These are phyloP conservation scores for Pachypanchax playfairii DNA, from an alignment of 2,113 vertebrate species.

Conservation along the genomic window DNA sequence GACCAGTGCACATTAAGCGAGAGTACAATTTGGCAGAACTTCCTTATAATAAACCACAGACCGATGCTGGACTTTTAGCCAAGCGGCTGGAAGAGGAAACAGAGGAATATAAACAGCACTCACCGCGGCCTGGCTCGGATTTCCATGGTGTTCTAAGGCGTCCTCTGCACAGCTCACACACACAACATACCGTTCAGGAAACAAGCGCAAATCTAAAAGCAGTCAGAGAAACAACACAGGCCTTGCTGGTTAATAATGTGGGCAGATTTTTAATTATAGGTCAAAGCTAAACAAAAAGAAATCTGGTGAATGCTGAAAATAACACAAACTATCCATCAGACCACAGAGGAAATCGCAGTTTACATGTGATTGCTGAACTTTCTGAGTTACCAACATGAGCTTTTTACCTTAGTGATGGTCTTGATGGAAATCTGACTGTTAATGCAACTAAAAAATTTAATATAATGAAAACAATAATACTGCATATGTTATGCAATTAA, in stretches of 20 bases:
- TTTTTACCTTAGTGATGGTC: conserved; percentile 42
- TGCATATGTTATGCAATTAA: background rate
- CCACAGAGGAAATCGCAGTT: conserved; percentile 53
- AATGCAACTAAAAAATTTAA: too few species aligned
- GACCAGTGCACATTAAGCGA: conserved; percentile 58
- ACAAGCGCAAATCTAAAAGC: conserved; percentile 85
- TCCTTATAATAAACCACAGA: conserved; percentile 69
- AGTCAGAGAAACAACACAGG: conserved; percentile 60
- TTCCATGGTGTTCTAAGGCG: conserved; percentile 69
- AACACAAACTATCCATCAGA: conserved; percentile 53
- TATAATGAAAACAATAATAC: too few species aligned
- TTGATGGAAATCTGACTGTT: conserved; percentile 13
- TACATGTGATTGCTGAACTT: conserved; percentile 50
- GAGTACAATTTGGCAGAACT: conserved; percentile 65
- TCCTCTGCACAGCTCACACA: conserved; percentile 84
- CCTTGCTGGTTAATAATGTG: conserved; percentile 59
- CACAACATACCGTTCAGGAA: conserved; percentile 91
- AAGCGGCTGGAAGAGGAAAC: conserved; percentile 76
- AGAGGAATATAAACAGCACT: conserved; percentile 78
- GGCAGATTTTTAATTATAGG: conserved; percentile 62
- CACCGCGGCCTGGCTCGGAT: conserved; percentile 78
- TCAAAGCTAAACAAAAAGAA: conserved; percentile 51
- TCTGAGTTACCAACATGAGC: conserved; percentile 56
- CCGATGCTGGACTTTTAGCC: conserved; percentile 59
- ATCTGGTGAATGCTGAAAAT: conserved; percentile 57